phyloP scores from a whole-genome alignment of 2,113 vertebrate genomes.

The Hypanus sabinus region DNA sequence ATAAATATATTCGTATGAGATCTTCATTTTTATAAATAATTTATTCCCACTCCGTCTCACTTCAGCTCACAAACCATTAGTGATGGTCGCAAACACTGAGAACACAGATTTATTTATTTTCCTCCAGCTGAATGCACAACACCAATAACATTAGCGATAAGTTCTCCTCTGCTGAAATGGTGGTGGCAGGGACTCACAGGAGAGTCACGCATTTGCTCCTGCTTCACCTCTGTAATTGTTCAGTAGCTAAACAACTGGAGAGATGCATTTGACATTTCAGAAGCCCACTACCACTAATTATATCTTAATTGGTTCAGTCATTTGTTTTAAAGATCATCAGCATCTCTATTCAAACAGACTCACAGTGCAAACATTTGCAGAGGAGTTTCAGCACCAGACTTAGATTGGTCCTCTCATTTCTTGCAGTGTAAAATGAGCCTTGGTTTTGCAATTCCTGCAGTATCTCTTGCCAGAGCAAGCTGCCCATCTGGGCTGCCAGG shows the following conservation, averaged over 20 bases:
- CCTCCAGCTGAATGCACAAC: neutral
- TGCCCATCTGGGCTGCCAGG: too few relatives aligned
- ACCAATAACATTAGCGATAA: neutral
- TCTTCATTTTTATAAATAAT: conserved; percentile 29
- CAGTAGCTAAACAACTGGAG: conserved; percentile 5
- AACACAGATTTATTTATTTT: conserved; percentile 23
- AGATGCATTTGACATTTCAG: conserved; percentile 13
- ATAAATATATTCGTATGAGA: neutral
- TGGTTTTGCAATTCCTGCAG: neutral
- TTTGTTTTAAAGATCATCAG: conserved; percentile 29
- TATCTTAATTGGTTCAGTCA: conserved; percentile 6
- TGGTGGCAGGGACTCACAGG: neutral
- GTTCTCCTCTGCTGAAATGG: neutral
- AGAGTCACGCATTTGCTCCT: neutral
- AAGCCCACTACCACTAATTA: neutral
- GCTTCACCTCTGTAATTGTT: neutral
- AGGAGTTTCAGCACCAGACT: neutral
- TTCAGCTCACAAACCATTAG: conserved; percentile 34
- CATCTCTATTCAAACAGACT: conserved; percentile 1
- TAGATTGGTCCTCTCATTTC: neutral
- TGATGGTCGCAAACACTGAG: neutral
- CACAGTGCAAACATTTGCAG: neutral
- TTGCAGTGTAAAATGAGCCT: neutral
- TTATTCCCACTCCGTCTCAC: conserved; percentile 5
- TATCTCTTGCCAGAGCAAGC: too few relatives aligned